These are phyloP conservation scores for Neofelis nebulosa DNA, from an alignment of 2,113 vertebrate genomes.

Conservation along the genomic window DNA sequence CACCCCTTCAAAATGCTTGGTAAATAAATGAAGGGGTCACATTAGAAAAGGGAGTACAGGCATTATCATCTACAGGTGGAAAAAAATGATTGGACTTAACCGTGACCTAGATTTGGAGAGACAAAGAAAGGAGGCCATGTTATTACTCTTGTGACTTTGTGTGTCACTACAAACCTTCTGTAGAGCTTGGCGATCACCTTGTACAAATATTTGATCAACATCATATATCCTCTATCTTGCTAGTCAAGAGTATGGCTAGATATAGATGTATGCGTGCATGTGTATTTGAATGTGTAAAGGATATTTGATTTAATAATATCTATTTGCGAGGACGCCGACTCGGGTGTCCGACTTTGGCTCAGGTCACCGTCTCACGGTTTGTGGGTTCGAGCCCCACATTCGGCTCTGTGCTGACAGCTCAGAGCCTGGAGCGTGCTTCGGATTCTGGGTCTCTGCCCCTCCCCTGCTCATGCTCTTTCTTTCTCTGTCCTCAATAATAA, in stretches of 20 bases:
- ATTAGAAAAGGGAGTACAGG: background rate
- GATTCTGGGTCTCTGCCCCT: too few species aligned
- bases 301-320: background rate
- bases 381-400: too few species aligned
- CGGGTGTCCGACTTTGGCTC: too few species aligned
- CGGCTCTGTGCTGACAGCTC: too few species aligned
- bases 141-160: background rate
- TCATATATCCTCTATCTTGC: background rate
- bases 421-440: too few species aligned
- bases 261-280: too few species aligned
- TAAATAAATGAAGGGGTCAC: background rate
- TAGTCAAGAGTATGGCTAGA: background rate
- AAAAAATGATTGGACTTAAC: background rate
- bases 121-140: background rate
- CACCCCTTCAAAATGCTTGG: background rate
- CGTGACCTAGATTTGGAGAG: background rate
- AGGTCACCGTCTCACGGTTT: too few species aligned
- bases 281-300: background rate
- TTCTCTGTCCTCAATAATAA: too few species aligned
- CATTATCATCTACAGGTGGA: background rate
- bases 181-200: background rate
- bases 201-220: background rate
- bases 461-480: too few species aligned
- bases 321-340: too few species aligned
- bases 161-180: background rate